These are phyloP conservation scores for Anhinga anhinga DNA, from an alignment of 2,113 vertebrate species.

Conservation along the genomic window DNA sequence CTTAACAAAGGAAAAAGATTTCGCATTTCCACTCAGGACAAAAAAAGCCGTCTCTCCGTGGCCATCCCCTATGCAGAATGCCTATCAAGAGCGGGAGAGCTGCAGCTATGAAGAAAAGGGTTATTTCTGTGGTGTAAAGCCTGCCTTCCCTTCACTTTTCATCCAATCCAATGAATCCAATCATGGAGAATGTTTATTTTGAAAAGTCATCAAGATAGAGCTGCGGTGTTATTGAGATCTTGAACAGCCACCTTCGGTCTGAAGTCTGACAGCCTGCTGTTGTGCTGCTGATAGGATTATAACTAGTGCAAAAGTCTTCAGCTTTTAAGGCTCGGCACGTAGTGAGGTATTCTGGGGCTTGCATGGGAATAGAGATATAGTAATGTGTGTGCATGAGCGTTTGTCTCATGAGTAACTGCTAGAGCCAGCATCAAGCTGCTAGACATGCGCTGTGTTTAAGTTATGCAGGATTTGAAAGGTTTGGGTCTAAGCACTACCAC, in stretches of 20 bases:
- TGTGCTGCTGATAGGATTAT: background rate
- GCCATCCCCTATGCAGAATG: background rate
- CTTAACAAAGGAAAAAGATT: background rate
- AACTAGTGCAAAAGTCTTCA: background rate
- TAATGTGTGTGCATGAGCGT: background rate
- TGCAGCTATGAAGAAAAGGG: background rate
- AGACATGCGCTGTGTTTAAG: rapidly evolving
- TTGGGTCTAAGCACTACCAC: background rate
- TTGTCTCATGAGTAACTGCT: background rate
- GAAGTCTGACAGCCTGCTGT: background rate
- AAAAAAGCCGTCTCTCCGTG: background rate
- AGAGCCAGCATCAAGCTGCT: background rate
- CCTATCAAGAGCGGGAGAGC: background rate
- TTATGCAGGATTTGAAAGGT: background rate
- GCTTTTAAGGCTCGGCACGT: background rate
- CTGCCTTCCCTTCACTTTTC: background rate
- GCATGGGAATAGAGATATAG: background rate
- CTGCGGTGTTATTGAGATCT: background rate
- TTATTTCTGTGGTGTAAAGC: background rate
- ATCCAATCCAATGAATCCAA: background rate
- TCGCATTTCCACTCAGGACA: background rate
- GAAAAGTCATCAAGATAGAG: background rate
- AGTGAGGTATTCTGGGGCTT: background rate
- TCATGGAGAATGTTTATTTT: background rate
- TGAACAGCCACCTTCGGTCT: background rate